These are phyloP conservation scores for Clarias magur DNA, from an alignment of 2,113 vertebrate genomes.

Conservation along the genomic window DNA sequence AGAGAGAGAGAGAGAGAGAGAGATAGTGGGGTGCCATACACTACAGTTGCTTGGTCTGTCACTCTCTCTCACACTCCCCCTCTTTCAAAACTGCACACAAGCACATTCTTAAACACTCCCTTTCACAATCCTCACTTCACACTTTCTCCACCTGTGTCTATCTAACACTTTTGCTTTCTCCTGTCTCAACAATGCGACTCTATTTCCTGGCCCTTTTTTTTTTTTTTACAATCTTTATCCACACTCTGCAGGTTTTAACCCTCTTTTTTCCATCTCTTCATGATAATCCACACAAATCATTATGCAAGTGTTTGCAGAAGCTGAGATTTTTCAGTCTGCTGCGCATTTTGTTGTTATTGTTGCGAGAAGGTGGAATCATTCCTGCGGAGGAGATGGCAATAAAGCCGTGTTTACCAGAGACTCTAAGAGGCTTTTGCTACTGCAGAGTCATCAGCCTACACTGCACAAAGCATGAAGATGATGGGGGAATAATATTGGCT, in stretches of 20 bases:
- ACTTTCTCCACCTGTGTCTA: slow-evolving; percentile 24
- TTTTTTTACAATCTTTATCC: slow-evolving; percentile 12
- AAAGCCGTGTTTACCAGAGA: slow-evolving; percentile 45
- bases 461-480: slow-evolving; percentile 31
- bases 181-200: slow-evolving; percentile 15
- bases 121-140: slow-evolving; percentile 10
- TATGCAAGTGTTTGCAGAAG: background rate
- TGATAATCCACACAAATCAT: slow-evolving; percentile 17
- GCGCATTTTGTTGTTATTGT: slow-evolving; percentile 39
- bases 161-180: slow-evolving; percentile 19
- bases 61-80: slow-evolving; percentile 18
- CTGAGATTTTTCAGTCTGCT: slow-evolving; percentile 34
- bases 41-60: slow-evolving; percentile 5
- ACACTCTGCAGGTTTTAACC: slow-evolving; percentile 12
- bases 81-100: slow-evolving; percentile 19
- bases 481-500: slow-evolving; percentile 37
- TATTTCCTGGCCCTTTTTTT: background rate
- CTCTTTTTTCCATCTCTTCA: background rate
- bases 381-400: slow-evolving; percentile 38
- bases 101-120: slow-evolving; percentile 26
- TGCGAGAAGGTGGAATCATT: slow-evolving; percentile 31
- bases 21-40: slow-evolving; percentile 25
- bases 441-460: slow-evolving; percentile 52
- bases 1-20: slow-evolving; percentile 19
- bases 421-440: slow-evolving; percentile 53